Evolutionary conservation across 2,888 invertebrate genomes (phyloP).

Genomic region (Phyllotreta cruciferae): DNA sequence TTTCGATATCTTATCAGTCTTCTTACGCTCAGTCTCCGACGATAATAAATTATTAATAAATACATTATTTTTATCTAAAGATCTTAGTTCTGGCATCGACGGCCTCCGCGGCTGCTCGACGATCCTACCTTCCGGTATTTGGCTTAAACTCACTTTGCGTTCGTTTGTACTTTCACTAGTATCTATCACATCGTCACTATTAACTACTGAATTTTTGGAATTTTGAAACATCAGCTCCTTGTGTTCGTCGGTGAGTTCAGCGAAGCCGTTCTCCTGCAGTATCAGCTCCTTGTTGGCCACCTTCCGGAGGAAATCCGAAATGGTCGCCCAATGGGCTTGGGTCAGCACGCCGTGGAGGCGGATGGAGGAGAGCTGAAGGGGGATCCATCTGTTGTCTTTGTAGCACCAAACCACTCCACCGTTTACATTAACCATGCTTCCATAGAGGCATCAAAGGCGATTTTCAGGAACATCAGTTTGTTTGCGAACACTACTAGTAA

Average conservation of each 20-base stretch:
- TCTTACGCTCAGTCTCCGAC: conserved; percentile 50
- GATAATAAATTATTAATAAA: conserved; percentile 60
- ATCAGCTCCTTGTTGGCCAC: conserved; percentile 71
- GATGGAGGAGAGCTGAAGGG: conserved; percentile 72
- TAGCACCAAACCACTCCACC: conserved; percentile 72
- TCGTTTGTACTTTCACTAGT: conserved; percentile 45
- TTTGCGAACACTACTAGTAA: conserved; percentile 25
- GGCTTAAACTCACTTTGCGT: conserved; percentile 51
- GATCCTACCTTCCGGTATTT: conserved; percentile 53
- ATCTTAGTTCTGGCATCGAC: conserved; percentile 53
- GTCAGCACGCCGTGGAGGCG: conserved; percentile 71
- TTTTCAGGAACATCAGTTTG: conserved; percentile 20
- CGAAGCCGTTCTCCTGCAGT: conserved; percentile 62
- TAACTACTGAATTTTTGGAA: conserved; percentile 35
- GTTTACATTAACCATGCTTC: conserved; percentile 67
- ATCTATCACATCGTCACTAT: conserved; percentile 51
- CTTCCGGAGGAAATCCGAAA: conserved; percentile 70
- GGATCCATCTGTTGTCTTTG: conserved; percentile 72
- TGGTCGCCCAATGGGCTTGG: conserved; percentile 71
- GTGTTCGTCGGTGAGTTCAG: conserved; percentile 58
- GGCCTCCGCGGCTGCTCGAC: conserved; percentile 51
- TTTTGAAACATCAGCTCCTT: conserved; percentile 52
- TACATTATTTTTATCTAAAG: conserved; percentile 54
- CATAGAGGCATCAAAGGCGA: conserved; percentile 46
- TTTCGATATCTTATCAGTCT: conserved; percentile 53